Base-by-base conservation (phyloP, 2,113 vertebrate genomes). In the Archocentrus centrarchus region DNA sequence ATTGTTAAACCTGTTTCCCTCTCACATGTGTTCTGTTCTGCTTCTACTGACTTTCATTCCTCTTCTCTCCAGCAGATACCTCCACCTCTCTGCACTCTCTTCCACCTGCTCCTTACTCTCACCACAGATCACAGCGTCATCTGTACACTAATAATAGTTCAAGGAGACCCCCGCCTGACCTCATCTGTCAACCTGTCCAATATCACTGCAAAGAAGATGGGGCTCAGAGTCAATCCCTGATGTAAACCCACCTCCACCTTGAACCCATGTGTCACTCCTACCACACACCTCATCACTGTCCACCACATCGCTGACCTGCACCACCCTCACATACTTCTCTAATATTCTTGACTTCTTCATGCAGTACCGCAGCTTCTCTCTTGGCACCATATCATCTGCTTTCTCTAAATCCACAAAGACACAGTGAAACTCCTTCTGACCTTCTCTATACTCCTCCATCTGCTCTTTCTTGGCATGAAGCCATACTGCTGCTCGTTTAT, bases 91-190 rank as follows among this genome's bases (percentile, higher is more conserved):
- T 41, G 1, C 1, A 39, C 64, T 30, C 14, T 68, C 41, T 50
- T 50, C 64, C 41, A 30, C 22, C 41, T 68, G 64, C 41, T 70
- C 64, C 64, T 15, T 70, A 4, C 64, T 1, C 64, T 70, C 64
- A 50, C 64, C 30, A 4, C 64, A 70, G 9, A 70, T 70, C 37
- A 39, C 37, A 39, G 37, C 3, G 22, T 11, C 64, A 70, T 50
- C 41, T 68, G 64, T 27, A 68, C 50, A 68, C 9, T n/a, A n/a
- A 18, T 68, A 41, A 50, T 27, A 68, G 15, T 7, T 41, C 41
- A 11, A 0, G 9, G 41, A 70, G 64, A 70, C 41, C 27, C 41
- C 15, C 18, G 22, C 3, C 41, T 50, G 64, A 30, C 41, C 0
- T 50, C 27, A 50, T 47, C 64, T 68, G 64, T 18, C 64, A 18